Evolutionary conservation across 2,888 invertebrate genomes (phyloP).

Genomic region (Andrena praecox): DNA sequence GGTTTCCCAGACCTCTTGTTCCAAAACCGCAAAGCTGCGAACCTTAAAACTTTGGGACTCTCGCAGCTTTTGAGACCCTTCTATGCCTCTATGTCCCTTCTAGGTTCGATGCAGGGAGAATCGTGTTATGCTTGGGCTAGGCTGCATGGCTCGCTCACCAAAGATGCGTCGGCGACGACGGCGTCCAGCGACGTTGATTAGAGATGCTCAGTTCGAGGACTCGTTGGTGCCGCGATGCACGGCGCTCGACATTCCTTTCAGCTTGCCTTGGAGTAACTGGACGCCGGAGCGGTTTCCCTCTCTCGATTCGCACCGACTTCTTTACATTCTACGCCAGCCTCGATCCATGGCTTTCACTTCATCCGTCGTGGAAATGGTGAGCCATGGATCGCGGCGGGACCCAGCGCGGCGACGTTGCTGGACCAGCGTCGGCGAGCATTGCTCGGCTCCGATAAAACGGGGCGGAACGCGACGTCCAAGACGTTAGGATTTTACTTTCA

Average conservation of each 20-base stretch:
- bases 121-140: background rate
- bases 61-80: too few relatives aligned
- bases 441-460: background rate
- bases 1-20: too few relatives aligned
- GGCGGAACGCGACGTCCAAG: background rate
- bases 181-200: constrained; percentile 58
- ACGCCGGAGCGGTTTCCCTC: constrained; percentile 68
- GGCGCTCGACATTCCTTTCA: constrained; percentile 78
- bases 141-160: constrained; percentile 36
- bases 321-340: constrained; percentile 80
- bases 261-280: constrained; percentile 83
- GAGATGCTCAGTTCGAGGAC: constrained; percentile 65
- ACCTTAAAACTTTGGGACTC: too few relatives aligned
- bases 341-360: constrained; percentile 81
- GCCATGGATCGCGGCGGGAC: constrained; percentile 38
- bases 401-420: constrained; percentile 31
- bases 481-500: background rate
- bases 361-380: constrained; percentile 63
- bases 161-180: constrained; percentile 28
- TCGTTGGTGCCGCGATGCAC: constrained; percentile 71
- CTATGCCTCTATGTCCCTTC: too few relatives aligned
- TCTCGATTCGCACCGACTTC: constrained; percentile 73
- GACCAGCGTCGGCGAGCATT: constrained; percentile 32
- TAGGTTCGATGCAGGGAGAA: background rate
- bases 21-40: too few relatives aligned